Percentiles rank a stretch among this genome's conserved stretches.
Conservation (phyloP, 2,888 invertebrate genomes). For the Cheilosia vulpina region DNA sequence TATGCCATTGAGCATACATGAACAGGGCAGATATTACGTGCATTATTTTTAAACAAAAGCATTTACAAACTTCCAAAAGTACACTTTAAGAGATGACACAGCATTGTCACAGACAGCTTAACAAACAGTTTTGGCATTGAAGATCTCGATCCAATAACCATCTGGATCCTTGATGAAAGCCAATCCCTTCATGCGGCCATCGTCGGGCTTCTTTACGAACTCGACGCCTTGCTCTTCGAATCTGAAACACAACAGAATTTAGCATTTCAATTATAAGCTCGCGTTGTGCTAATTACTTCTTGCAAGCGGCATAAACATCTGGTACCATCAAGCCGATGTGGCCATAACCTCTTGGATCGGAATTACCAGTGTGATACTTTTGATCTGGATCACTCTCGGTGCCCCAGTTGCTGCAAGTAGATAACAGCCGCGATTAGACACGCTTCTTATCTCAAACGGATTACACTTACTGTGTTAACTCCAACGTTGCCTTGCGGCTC, state of each 20-base stretch:
- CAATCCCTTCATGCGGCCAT: conserved; percentile 96
- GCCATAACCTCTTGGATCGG: conserved; percentile 94
- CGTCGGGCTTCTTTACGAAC: conserved; percentile 95
- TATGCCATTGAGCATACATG: not conserved
- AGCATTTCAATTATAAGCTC: not conserved
- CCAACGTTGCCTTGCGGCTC: conserved; percentile 92
- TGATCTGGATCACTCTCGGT: conserved; percentile 92
- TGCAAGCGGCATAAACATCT: conserved; percentile 94
- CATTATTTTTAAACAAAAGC: conserved; percentile 11
- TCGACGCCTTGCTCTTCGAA: conserved; percentile 94
- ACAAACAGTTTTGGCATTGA: conserved; percentile 84
- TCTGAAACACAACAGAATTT: conserved; percentile 70
- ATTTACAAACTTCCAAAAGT: conserved; percentile 4
- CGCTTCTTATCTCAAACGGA: conserved; percentile 61
- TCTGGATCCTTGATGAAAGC: conserved; percentile 98
- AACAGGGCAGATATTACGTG: not conserved
- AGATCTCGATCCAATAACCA: conserved; percentile 98
- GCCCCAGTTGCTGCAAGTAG: conserved; percentile 94
- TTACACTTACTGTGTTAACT: conserved; percentile 93
- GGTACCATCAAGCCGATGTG: conserved; percentile 96
- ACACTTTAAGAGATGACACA: conserved; percentile 15
- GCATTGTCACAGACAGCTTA: not conserved
- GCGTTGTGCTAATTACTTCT: conserved; percentile 80
- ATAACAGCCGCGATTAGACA: not conserved
- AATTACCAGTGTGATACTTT: conserved; percentile 94